Base-by-base conservation (phyloP, 2,888 invertebrate species). In the Ceratothoa steindachneri region DNA sequence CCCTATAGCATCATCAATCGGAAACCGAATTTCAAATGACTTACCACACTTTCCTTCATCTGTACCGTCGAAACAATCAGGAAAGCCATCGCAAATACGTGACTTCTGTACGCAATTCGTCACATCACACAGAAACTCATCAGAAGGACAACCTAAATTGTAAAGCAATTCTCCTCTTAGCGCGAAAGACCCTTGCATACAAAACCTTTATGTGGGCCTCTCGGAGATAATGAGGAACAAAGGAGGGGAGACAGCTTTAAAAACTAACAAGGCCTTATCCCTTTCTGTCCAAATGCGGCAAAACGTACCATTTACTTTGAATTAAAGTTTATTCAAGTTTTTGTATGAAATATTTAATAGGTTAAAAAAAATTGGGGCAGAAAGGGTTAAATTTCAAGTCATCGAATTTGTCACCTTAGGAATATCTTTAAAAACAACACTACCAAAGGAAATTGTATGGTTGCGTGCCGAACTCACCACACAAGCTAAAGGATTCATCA, bases 11-110 rank as follows among this genome's bases (percentile, higher is more conserved):
- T n/a, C n/a, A n/a, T n/a, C n/a, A n/a, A n/a, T n/a, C n/a, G n/a
- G n/a, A n/a, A n/a, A n/a, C n/a, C n/a, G n/a, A n/a, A n/a, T n/a
- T n/a, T n/a, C n/a, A n/a, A n/a, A n/a, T n/a, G 24, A 60, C 60
- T 60, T 60, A 30, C 30, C 67, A 30, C 71, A 71, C 22, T 64
- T 30, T 15, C 7, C 24, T 65, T 77, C 77, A 67, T 77, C 77
- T 24, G 69, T 72, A 2, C 74, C 74, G 64, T 80, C 77, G n/a
- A 55, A 28, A 53, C 80, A 80, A 80, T 90, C 87, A 19, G 52
- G 55, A 3, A 82, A 69, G 30, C 85, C 85, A 81, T 90, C 86
- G 83, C 90, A 90, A 28, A 85, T 85, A 83, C 64, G 30, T 29
- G 24, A 12, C 64, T 19, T 29, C 1, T 60, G 51, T 24, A 71